These are phyloP conservation scores for Oreochromis spilurus DNA, from an alignment of 2,113 vertebrate genomes.

Conservation along the genomic window DNA sequence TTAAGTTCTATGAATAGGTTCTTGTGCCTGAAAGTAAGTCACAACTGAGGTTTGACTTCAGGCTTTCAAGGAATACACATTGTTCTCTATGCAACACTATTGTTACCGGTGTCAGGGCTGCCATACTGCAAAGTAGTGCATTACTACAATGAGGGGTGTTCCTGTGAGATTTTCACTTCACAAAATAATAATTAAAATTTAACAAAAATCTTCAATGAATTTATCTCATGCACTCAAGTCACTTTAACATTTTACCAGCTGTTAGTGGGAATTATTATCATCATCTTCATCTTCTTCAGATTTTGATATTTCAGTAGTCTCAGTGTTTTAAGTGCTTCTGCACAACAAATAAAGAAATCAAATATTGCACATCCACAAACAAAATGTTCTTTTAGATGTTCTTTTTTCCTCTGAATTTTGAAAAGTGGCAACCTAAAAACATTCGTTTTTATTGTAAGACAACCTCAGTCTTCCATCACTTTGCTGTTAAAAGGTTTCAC, in stretches of 20 bases:
- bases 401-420: too few species aligned
- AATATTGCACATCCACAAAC: accelerated
- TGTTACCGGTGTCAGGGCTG: accelerated
- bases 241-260: neutral
- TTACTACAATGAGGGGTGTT: neutral
- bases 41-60: neutral
- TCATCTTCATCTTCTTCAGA: accelerated
- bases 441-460: neutral
- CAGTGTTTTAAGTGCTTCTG: neutral
- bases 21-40: neutral
- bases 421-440: too few species aligned
- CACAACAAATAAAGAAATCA: neutral
- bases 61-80: neutral
- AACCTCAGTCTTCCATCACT: accelerated
- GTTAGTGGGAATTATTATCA: neutral
- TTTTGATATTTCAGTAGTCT: accelerated
- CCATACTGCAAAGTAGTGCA: neutral
- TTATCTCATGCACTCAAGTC: too few species aligned
- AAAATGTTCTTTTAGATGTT: neutral
- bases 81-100: neutral
- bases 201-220: neutral
- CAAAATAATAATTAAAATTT: neutral
- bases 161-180: accelerated
- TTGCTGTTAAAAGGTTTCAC: neutral
- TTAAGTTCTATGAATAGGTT: neutral